Evolutionary conservation across 2,113 vertebrate genomes (phyloP).

Genomic region (Hiodon alosoides): DNA sequence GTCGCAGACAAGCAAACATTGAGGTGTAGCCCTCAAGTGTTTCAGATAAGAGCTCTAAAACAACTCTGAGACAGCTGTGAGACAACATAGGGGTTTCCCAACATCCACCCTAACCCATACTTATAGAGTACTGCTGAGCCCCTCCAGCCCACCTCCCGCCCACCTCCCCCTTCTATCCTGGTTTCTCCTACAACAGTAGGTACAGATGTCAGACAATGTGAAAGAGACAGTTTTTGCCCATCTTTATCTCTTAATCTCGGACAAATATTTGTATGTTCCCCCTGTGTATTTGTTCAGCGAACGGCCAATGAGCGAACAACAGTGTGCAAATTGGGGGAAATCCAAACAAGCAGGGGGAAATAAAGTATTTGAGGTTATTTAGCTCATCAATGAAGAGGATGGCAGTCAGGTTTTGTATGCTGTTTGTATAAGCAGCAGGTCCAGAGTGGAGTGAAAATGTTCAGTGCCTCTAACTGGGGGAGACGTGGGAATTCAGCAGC

Average conservation of each 20-base stretch:
- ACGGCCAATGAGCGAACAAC: constrained; percentile 35
- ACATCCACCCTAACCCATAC: too few species aligned
- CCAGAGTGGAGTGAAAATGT: constrained; percentile 50
- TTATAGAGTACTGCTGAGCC: too few species aligned
- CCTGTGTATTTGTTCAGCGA: constrained; percentile 65
- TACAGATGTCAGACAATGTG: not conserved
- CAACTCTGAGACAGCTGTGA: too few species aligned
- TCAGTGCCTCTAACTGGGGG: constrained; percentile 64
- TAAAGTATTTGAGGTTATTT: constrained; percentile 66
- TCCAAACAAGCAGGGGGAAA: constrained; percentile 53
- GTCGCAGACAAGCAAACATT: too few species aligned
- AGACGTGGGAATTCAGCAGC: constrained; percentile 72
- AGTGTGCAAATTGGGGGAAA: constrained; percentile 55
- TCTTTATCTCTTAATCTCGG: not conserved
- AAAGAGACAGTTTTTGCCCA: not conserved
- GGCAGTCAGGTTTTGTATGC: constrained; percentile 25
- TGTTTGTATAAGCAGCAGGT: constrained; percentile 56
- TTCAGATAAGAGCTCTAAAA: too few species aligned
- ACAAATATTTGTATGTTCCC: not conserved
- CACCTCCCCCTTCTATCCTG: too few species aligned
- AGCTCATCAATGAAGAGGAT: constrained; percentile 49
- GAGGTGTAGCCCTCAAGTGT: too few species aligned
- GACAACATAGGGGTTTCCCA: too few species aligned
- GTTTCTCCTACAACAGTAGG: too few species aligned
- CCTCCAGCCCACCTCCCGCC: too few species aligned